Evolutionary conservation across 2,888 invertebrate species (phyloP).

Genomic region (Taphrorychus bicolor): DNA sequence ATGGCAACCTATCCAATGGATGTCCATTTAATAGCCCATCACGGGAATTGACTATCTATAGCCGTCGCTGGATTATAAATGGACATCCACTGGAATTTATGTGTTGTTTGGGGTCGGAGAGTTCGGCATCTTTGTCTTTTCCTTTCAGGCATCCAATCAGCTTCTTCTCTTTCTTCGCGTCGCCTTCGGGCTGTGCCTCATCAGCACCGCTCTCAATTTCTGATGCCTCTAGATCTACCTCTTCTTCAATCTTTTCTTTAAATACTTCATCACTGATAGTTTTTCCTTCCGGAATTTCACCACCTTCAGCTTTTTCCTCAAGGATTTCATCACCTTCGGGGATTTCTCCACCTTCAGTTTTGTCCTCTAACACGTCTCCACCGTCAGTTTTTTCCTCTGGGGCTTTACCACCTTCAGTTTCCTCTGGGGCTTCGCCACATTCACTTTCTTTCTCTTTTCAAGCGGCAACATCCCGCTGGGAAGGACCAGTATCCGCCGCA

Average conservation of each 20-base stretch:
- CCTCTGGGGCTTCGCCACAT: no score
- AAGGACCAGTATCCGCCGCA: no score
- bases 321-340: conserved; percentile 13
- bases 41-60: no score
- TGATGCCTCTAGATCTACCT: neutral
- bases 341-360: conserved; percentile 16
- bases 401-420: conserved; percentile 23
- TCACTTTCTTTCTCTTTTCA: conserved; percentile 17
- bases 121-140: neutral
- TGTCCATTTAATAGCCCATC: no score
- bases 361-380: conserved; percentile 18
- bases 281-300: neutral
- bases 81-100: no score
- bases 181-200: no score
- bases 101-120: no score
- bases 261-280: neutral
- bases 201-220: neutral
- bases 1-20: no score
- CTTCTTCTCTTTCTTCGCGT: no score
- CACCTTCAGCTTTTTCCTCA: conserved; percentile 14
- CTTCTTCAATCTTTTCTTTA: neutral
- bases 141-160: neutral
- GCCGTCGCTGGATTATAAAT: no score
- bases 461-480: conserved; percentile 10
- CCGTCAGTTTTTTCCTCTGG: conserved; percentile 20